Base-by-base conservation (phyloP, 2,888 invertebrate genomes). In the Eupithecia subfuscata region DNA sequence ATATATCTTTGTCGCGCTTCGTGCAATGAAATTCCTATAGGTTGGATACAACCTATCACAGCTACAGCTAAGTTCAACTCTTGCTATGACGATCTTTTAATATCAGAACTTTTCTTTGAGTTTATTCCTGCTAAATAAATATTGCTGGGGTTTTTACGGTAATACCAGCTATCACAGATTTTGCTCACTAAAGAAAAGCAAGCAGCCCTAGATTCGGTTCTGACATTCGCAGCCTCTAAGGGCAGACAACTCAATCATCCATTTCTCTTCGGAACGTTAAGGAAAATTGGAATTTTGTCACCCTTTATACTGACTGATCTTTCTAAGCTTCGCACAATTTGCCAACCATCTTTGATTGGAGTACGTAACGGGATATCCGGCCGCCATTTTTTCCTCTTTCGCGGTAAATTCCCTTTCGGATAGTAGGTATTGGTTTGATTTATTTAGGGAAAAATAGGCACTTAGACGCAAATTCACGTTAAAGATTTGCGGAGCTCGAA, bases 201-300 rank as follows among this genome's bases (percentile, higher is more conserved):
- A 64, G 63, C 81, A 82, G 14, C 82, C 82, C 79, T 82, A 75
- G 18, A 43, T 16, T 56, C 6, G 30, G 65, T 73, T 72, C 70
- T 63, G 63, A 40, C 75, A 70, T 71, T 70, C 64, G 68, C 79
- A 81, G 75, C 81, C 83, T 81, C 84, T 79, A 77, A 82, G 83
- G 84, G 79, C 83, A 83, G 83, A 85, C 87, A 88, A 87, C 87
- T 90, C 89, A 90, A 90, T 90, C 90, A 89, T 87, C 83, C 83
- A 78, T 82, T 84, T 84, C 84, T 85, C 84, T 83, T 83, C 82
- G 81, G 80, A 87, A 85, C 85, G 87, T 86, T 86, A 86, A 87
- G 88, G 89, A 88, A 91, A 90, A 90, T 91, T 89, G 91, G 89
- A 90, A 89, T 91, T 87, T 90, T 89, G 90, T 91, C 92, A 89